A percentile compares a stretch with the other conserved stretches of the same genome.
Evolutionary conservation across 2,888 invertebrate genomes (phyloP).

Genomic region (Melieria crassipennis): DNA sequence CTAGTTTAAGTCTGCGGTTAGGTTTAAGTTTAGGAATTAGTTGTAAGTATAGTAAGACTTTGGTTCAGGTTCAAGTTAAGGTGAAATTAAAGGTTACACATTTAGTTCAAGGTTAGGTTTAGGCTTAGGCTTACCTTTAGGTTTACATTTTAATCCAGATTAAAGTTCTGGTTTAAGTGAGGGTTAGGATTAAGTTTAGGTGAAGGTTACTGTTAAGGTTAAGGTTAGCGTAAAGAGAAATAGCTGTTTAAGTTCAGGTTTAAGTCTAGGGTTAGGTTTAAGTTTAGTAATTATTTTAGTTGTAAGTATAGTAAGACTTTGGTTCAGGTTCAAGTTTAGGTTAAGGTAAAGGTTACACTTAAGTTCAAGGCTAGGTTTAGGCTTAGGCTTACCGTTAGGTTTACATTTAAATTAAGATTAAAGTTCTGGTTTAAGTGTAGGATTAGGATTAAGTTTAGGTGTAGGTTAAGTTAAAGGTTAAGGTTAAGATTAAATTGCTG

Average conservation of each 20-base stretch:
- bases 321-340: not conserved
- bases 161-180: not conserved
- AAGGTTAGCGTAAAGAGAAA: not conserved
- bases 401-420: not conserved
- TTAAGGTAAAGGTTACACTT: not conserved
- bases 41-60: not conserved
- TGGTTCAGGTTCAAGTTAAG: not conserved
- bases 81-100: not conserved
- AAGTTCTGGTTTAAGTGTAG: not conserved
- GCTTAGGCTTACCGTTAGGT: not conserved
- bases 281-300: not conserved
- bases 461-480: not conserved
- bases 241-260: not conserved
- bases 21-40: not conserved
- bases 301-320: not conserved
- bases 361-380: not conserved
- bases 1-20: not conserved
- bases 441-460: not conserved
- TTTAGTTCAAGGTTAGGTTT: not conserved
- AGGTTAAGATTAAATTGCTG: constrained; percentile 13
- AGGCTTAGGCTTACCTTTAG: not conserved
- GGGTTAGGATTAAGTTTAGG: not conserved
- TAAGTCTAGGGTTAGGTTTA: not conserved
- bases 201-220: not conserved
- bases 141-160: not conserved